Evolutionary conservation across 2,888 invertebrate species (phyloP).

Genomic region (Synergus umbraculus): DNA sequence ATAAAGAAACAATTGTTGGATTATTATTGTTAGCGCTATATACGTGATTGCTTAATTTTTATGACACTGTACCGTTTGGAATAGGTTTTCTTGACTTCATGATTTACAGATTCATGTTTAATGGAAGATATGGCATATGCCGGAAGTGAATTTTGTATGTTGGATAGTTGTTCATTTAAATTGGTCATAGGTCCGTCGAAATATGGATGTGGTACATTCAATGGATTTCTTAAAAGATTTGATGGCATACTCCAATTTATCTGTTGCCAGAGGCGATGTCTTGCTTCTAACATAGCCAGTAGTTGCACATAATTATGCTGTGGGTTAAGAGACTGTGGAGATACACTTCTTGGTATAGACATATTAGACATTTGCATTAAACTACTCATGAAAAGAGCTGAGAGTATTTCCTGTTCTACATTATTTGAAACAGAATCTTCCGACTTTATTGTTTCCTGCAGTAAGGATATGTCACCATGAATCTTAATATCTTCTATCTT

Average conservation of each 20-base stretch:
- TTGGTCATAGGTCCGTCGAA: slow-evolving; percentile 65
- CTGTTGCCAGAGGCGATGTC: slow-evolving; percentile 74
- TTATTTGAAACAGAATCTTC: slow-evolving; percentile 62
- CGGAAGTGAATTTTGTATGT: slow-evolving; percentile 67
- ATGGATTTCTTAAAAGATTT: slow-evolving; percentile 69
- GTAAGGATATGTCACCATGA: slow-evolving; percentile 69
- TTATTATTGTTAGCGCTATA: not conserved
- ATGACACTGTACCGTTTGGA: slow-evolving; percentile 70
- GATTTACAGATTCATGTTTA: slow-evolving; percentile 68
- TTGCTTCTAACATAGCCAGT: slow-evolving; percentile 72
- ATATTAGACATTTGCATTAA: slow-evolving; percentile 74
- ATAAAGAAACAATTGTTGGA: slow-evolving; percentile 13
- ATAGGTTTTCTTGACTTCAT: slow-evolving; percentile 69
- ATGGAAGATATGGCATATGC: slow-evolving; percentile 67
- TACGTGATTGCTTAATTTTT: not conserved
- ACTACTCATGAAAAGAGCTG: slow-evolving; percentile 76
- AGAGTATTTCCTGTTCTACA: slow-evolving; percentile 75
- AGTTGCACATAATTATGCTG: slow-evolving; percentile 72
- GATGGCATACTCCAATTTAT: slow-evolving; percentile 71
- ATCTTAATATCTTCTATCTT: slow-evolving; percentile 64
- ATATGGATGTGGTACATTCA: slow-evolving; percentile 64
- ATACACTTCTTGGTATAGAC: slow-evolving; percentile 63
- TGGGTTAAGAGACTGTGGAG: slow-evolving; percentile 57
- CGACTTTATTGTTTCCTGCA: slow-evolving; percentile 70
- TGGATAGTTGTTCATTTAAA: slow-evolving; percentile 69